These are phyloP conservation scores for Ctenosaura bakeri DNA, from an alignment of 2,797 vertebrate genomes.

Conservation along the genomic window DNA sequence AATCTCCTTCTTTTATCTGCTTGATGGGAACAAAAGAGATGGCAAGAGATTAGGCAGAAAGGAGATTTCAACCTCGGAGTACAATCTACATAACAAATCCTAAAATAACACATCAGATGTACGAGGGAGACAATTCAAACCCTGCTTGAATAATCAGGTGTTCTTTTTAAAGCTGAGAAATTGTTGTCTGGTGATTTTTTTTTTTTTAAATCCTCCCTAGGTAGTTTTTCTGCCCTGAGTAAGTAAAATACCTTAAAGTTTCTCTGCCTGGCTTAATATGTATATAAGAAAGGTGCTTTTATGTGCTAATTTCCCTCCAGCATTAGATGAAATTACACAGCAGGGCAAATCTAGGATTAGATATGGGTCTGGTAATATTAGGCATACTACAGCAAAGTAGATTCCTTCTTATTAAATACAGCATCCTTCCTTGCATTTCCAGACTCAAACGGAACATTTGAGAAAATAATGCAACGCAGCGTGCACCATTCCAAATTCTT, in stretches of 20 bases:
- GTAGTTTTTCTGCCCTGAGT: conserved; percentile 52
- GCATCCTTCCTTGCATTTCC: not conserved
- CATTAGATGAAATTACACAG: conserved; percentile 26
- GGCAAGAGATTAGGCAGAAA: conserved; percentile 64
- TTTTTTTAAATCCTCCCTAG: not conserved
- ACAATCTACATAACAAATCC: conserved; percentile 66
- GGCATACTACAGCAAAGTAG: conserved; percentile 7
- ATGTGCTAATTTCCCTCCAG: conserved; percentile 50
- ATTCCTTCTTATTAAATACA: conserved; percentile 29
- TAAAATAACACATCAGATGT: conserved; percentile 59
- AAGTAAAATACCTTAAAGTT: conserved; percentile 45
- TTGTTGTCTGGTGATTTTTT: conserved; percentile 35
- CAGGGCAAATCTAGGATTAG: conserved; percentile 27
- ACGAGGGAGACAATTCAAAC: conserved; percentile 62
- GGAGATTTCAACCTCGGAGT: conserved; percentile 67
- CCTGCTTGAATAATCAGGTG: conserved; percentile 50
- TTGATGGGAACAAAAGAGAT: conserved; percentile 60
- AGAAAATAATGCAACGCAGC: conserved; percentile 2
- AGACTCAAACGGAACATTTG: conserved; percentile 13
- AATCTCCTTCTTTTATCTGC: conserved; percentile 59
- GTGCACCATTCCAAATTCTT: conserved; percentile 1
- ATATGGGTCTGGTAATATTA: conserved; percentile 22
- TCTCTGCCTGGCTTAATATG: conserved; percentile 50
- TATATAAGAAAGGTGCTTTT: conserved; percentile 11
- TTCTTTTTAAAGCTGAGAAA: conserved; percentile 54